A percentile compares a stretch with the other conserved stretches of the same genome.
These are phyloP conservation scores for Littorina saxatilis DNA, from an alignment of 1,140 invertebrate species.

Conservation along the genomic window DNA sequence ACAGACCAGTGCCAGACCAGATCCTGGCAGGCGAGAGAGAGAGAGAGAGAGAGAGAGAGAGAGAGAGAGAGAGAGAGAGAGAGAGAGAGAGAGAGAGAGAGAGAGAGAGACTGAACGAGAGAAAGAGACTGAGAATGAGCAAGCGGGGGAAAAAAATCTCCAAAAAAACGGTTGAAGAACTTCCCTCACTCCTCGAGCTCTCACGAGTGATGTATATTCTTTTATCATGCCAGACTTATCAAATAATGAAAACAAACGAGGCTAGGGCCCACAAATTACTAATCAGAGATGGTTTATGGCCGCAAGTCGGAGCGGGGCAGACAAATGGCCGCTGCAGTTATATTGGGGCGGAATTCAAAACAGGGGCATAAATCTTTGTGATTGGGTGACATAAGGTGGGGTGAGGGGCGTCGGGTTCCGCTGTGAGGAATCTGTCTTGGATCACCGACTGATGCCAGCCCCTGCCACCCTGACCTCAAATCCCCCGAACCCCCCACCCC, in stretches of 20 bases:
- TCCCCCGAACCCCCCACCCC: no score
- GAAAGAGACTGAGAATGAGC: background rate
- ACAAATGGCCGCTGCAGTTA: slow-evolving; percentile 33
- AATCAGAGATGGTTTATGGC: slow-evolving; percentile 52
- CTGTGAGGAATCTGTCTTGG: slow-evolving; percentile 14
- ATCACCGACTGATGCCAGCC: background rate
- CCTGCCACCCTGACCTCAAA: background rate
- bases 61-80: background rate
- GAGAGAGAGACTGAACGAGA: background rate
- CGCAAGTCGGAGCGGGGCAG: slow-evolving; percentile 41
- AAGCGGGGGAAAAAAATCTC: background rate
- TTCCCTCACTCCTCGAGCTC: slow-evolving; percentile 4
- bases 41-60: background rate
- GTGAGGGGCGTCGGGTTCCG: no score
- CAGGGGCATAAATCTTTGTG: slow-evolving; percentile 33
- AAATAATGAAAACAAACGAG: slow-evolving; percentile 64
- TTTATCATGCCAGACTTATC: slow-evolving; percentile 64
- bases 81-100: background rate
- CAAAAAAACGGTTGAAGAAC: background rate
- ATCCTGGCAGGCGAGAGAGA: background rate
- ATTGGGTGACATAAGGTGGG: slow-evolving; percentile 13
- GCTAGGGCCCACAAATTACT: slow-evolving; percentile 49
- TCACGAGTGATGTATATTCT: slow-evolving; percentile 53
- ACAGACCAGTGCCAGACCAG: no score
- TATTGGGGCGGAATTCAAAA: slow-evolving; percentile 38